phyloP scores from a whole-genome alignment of 1,140 invertebrate species.

The Anoplophora glabripennis region DNA sequence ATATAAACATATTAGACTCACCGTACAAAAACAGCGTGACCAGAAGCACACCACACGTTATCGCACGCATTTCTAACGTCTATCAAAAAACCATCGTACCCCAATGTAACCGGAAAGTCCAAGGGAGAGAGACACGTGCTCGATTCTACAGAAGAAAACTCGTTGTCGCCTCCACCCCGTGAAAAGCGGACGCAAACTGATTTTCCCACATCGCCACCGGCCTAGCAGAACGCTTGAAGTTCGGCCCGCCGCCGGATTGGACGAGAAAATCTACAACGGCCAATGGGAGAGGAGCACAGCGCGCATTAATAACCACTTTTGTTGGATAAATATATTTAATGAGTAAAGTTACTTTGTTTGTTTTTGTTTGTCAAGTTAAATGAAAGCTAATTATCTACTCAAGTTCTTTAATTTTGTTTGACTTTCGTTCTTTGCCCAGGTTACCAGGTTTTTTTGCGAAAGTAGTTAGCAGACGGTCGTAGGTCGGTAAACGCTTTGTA shows the following conservation, averaged over 20 bases:
- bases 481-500: too few species aligned
- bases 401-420: too few species aligned
- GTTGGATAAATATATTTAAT: conserved; percentile 7
- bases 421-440: too few species aligned
- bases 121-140: conserved; percentile 22
- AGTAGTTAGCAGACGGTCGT: too few species aligned
- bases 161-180: background rate
- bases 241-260: conserved; percentile 21
- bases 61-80: conserved; percentile 15
- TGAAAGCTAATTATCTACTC: too few species aligned
- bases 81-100: conserved; percentile 11
- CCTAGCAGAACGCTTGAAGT: conserved; percentile 15
- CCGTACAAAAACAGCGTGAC: conserved; percentile 26
- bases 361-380: too few species aligned
- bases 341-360: background rate
- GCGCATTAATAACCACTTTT: conserved; percentile 27
- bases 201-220: conserved; percentile 19
- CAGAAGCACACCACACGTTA: conserved; percentile 19
- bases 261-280: conserved; percentile 3
- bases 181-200: conserved; percentile 19
- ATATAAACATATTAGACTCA: conserved; percentile 4
- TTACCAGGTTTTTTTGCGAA: too few species aligned
- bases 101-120: background rate
- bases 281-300: conserved; percentile 18
- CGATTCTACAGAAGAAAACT: background rate